Evolutionary conservation across 2,113 vertebrate species (phyloP).

Genomic region (Ibidorhyncha struthersii): DNA sequence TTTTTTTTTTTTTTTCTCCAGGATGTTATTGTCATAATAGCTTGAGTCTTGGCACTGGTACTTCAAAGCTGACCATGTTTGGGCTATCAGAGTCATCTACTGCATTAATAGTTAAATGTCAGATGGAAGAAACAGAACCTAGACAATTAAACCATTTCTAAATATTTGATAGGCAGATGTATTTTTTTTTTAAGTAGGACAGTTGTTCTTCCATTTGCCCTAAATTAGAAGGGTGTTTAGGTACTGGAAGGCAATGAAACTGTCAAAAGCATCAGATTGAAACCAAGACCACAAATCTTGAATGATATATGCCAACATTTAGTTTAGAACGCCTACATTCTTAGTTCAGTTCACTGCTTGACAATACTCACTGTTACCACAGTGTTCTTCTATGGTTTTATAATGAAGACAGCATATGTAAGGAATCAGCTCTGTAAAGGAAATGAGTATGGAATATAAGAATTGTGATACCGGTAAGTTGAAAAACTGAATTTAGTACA

Average conservation of each 20-base stretch:
- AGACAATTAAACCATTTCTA: background rate
- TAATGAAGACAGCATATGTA: background rate
- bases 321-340: background rate
- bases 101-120: background rate
- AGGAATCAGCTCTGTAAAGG: background rate
- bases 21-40: background rate
- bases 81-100: background rate
- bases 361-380: background rate
- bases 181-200: background rate
- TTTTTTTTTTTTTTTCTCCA: background rate
- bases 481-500: background rate
- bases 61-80: background rate
- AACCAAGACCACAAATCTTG: background rate
- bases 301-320: background rate
- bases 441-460: background rate
- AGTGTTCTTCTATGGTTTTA: too few relatives aligned
- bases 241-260: background rate
- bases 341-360: background rate
- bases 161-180: background rate
- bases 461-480: background rate
- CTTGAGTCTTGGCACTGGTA: background rate
- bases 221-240: background rate
- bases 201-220: background rate
- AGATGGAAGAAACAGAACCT: background rate
- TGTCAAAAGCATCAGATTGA: background rate